Base-by-base conservation (phyloP, 2,113 vertebrate species). In the Albula goreensis region DNA sequence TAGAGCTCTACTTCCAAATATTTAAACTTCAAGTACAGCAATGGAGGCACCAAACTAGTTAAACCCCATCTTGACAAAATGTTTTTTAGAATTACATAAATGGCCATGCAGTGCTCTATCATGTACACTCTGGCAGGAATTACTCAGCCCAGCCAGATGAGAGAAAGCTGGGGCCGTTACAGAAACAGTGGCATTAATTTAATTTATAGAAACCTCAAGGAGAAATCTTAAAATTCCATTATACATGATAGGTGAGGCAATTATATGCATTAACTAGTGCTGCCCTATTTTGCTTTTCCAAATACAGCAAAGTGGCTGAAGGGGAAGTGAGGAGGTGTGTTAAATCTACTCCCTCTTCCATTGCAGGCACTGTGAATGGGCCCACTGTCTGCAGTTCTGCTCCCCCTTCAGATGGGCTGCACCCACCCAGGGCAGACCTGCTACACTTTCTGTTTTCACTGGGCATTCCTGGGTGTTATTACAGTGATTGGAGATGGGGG, bases 391-490 rank as follows among this genome's bases (percentile, higher is more conserved):
- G 48, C 5, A 13, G 41, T 0, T 41, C 78, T 49, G 8, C 22
- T 49, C 22, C 11, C 25, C 3, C 78, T 79, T 77, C 70, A 77
- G 31, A 41, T n/a, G 11, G 78, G 78, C 9, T 48, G 13, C 6
- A 80, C 78, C 78, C 78, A 31, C 25, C 78, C 78, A 31, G 50
- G 48, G 11, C 78, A 2, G 48, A 22, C 13, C 48, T 17, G 78
- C 78, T 80, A 80, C 50, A 22, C 78, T 80, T 80, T 80, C 78
- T 80, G 78, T 80, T 49, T 80, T 80, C 19, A 11, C 50, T 80
- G 41, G 41, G 78, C 25, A 80, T 80, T 80, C 78, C 78, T 50
- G 9, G 41, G 31, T 80, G 78, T 80, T 80, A 19, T 80, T 22
- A 50, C 48, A 60, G 41, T 8, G 52, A 79, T 78, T 77, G 12